These are phyloP conservation scores for Neotoma lepida DNA, from an alignment of 2,113 vertebrate genomes.

Conservation along the genomic window DNA sequence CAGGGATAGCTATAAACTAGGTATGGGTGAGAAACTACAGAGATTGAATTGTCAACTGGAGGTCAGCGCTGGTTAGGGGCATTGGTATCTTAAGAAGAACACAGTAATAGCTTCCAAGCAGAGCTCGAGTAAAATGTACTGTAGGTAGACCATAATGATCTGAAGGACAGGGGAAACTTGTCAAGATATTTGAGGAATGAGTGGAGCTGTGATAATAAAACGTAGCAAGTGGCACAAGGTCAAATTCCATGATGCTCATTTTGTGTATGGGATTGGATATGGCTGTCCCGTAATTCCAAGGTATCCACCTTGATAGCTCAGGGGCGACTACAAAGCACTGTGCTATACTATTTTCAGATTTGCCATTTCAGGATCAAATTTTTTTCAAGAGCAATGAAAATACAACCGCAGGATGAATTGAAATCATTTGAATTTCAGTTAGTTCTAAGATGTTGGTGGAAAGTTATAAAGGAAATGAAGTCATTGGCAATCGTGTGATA, in stretches of 20 bases:
- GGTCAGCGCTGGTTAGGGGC: not conserved
- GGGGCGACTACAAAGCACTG: not conserved
- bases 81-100: not conserved
- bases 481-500: not conserved
- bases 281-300: not conserved
- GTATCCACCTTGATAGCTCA: slow-evolving; percentile 6
- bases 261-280: not conserved
- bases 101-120: not conserved
- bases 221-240: not conserved
- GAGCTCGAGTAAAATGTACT: not conserved
- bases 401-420: not conserved
- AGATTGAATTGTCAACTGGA: not conserved
- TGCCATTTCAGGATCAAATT: not conserved
- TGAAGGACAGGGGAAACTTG: not conserved
- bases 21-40: not conserved
- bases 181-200: not conserved
- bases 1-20: not conserved
- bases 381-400: slow-evolving; percentile 3
- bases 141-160: not conserved
- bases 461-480: slow-evolving; percentile 28
- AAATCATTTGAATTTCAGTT: slow-evolving; percentile 9
- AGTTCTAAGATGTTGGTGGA: not conserved
- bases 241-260: not conserved
- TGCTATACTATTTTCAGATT: slow-evolving; percentile 13
- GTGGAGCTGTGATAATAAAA: not conserved